A percentile compares a stretch with the other conserved stretches of the same genome.
These are phyloP conservation scores for Myotis pilosus DNA, from an alignment of 2,797 vertebrate species.

Conservation along the genomic window DNA sequence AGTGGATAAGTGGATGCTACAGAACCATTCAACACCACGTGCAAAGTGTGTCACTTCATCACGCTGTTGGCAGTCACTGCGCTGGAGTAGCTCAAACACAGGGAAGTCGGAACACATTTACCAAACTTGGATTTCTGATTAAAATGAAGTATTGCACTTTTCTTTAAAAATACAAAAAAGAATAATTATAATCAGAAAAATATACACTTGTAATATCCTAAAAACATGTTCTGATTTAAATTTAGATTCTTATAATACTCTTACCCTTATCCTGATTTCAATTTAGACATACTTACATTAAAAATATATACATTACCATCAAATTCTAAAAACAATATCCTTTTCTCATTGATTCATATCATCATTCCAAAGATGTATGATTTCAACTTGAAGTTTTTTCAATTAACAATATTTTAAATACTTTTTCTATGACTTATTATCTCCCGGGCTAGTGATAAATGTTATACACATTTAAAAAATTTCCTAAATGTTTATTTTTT, in stretches of 20 bases:
- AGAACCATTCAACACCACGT: constrained; percentile 75
- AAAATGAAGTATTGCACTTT: not conserved
- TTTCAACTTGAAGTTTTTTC: not conserved
- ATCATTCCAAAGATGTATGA: not conserved
- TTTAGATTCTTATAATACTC: not conserved
- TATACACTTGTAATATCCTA: not conserved
- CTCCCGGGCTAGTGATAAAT: not conserved
- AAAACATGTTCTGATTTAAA: not conserved
- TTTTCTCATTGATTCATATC: not conserved
- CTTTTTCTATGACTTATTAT: not conserved
- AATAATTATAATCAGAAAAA: not conserved
- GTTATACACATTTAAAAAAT: not conserved
- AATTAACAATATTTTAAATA: not conserved
- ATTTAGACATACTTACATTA: not conserved
- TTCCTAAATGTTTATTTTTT: not conserved
- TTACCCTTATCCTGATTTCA: not conserved
- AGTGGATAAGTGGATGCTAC: constrained; percentile 74
- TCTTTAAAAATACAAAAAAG: not conserved
- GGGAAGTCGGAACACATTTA: constrained; percentile 30
- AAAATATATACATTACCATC: not conserved
- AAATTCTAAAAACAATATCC: not conserved
- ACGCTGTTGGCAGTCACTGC: constrained; percentile 59
- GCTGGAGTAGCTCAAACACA: constrained; percentile 64
- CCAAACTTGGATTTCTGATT: not conserved
- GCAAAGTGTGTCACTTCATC: constrained; percentile 62